Percentiles rank a stretch among this genome's conserved stretches.
These are phyloP conservation scores for Charina bottae DNA, from an alignment of 2,113 vertebrate species.

Conservation along the genomic window DNA sequence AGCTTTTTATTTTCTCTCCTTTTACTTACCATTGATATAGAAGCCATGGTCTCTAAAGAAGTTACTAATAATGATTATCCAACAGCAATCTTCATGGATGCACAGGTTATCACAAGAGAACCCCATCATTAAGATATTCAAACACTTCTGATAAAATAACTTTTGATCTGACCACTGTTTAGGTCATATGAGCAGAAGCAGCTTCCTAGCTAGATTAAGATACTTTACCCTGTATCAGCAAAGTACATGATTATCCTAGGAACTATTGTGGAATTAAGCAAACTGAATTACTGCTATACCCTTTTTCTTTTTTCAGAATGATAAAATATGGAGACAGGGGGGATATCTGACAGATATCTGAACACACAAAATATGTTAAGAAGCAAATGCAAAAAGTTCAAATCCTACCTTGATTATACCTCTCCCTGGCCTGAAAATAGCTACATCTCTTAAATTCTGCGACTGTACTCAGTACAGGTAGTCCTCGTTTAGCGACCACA, in stretches of 20 bases:
- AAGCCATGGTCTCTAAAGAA: too few relatives aligned
- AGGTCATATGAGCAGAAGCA: not conserved
- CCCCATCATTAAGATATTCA: not conserved
- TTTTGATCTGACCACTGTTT: not conserved
- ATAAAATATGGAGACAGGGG: not conserved
- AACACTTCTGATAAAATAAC: not conserved
- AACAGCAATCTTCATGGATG: not conserved
- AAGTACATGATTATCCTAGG: not conserved
- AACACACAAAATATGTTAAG: not conserved
- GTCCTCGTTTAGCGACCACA: too few relatives aligned
- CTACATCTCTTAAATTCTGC: too few relatives aligned
- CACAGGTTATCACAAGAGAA: not conserved
- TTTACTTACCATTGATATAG: not conserved
- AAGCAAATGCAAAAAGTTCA: constrained; percentile 27
- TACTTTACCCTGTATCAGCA: not conserved
- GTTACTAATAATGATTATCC: not conserved
- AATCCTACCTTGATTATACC: not conserved
- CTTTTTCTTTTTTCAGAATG: not conserved
- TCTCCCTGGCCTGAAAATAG: too few relatives aligned
- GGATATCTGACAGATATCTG: not conserved
- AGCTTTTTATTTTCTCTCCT: too few relatives aligned
- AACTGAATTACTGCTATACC: not conserved
- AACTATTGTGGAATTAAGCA: not conserved
- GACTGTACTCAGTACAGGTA: too few relatives aligned
- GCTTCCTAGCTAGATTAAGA: not conserved